phyloP scores from a whole-genome alignment of 1,140 invertebrate species.

The Drosophila subobscura region DNA sequence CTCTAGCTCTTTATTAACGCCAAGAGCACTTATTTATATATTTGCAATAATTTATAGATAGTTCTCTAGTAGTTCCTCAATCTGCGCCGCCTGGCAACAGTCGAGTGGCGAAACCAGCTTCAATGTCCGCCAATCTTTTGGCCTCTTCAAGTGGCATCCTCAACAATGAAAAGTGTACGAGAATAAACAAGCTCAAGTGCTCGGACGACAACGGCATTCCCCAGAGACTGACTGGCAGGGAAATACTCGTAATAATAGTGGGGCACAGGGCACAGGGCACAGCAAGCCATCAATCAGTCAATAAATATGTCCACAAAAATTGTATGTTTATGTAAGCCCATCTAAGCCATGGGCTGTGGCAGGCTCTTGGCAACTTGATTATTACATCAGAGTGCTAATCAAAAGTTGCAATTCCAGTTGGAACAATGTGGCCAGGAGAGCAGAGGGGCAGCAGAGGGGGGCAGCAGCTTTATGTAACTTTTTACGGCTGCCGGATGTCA shows the following conservation, averaged over 20 bases:
- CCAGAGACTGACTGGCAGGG: slow-evolving; percentile 33
- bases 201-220: slow-evolving; percentile 37
- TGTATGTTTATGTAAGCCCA: slow-evolving; percentile 37
- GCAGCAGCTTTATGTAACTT: slow-evolving; percentile 40
- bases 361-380: slow-evolving; percentile 39
- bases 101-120: slow-evolving; percentile 17
- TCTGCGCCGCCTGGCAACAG: slow-evolving; percentile 31
- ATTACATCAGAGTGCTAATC: slow-evolving; percentile 70
- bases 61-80: slow-evolving; percentile 28
- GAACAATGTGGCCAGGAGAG: slow-evolving; percentile 35
- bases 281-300: slow-evolving; percentile 55
- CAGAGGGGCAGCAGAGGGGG: slow-evolving; percentile 21
- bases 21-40: slow-evolving; percentile 26
- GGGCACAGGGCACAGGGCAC: too few species aligned
- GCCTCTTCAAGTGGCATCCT: slow-evolving; percentile 35
- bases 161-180: slow-evolving; percentile 34
- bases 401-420: slow-evolving; percentile 68
- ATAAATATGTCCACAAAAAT: slow-evolving; percentile 27
- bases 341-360: slow-evolving; percentile 2
- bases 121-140: slow-evolving; percentile 46
- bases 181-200: slow-evolving; percentile 69
- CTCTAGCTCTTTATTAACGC: slow-evolving; percentile 25
- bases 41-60: slow-evolving; percentile 21
- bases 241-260: slow-evolving; percentile 45
- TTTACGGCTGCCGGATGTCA: slow-evolving; percentile 47